Conservation (phyloP, 23 tunicate species). For the Styela plicata region DNA sequence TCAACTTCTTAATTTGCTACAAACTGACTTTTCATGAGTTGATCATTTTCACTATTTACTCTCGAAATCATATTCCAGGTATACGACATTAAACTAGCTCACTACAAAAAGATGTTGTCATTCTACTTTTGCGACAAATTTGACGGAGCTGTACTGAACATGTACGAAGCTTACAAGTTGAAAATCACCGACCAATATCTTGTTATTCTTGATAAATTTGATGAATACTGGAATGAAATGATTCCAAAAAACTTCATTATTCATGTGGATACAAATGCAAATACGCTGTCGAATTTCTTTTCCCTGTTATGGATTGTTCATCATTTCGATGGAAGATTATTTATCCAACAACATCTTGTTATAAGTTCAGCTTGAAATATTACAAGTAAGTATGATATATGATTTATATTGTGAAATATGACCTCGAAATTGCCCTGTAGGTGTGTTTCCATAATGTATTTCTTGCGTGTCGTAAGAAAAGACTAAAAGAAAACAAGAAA, state of each 20-base stretch:
- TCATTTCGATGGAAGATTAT: neutral
- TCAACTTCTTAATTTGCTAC: no score
- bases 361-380: neutral
- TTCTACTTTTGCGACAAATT: neutral
- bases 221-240: neutral
- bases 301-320: neutral
- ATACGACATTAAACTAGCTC: no score
- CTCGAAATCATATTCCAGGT: no score
- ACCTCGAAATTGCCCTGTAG: no score
- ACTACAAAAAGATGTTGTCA: no score
- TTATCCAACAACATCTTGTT: neutral
- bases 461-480: no score
- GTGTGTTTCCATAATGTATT: no score
- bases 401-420: no score
- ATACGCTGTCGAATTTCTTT: neutral
- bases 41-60: no score
- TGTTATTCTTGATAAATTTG: neutral
- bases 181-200: neutral
- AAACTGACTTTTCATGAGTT: no score
- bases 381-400: neutral
- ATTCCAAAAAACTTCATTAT: neutral
- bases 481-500: no score
- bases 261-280: neutral
- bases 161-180: neutral
- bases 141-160: neutral